Base-by-base conservation (phyloP, 2,888 invertebrate species). In the Glaucopsyche alexis region DNA sequence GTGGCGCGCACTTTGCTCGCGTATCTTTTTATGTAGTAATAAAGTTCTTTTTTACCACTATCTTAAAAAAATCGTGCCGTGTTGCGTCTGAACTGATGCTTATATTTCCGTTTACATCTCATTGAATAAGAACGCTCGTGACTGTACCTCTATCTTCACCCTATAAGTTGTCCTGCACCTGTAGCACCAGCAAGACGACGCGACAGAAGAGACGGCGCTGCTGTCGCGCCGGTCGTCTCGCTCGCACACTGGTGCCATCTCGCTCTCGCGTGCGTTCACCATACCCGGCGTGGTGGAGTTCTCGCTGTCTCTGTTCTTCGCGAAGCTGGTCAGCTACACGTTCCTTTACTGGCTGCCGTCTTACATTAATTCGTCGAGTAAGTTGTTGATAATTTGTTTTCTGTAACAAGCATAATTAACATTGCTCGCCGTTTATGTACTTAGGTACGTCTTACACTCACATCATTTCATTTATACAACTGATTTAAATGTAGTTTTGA, bases 341-440 rank as follows among this genome's bases (percentile, higher is more conserved):
- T 99, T 99, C 91, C 94, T 99, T 71, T 99, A 97, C 86, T 99
- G 99, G 99, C 93, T 99, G 82, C 99, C 99, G 38, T 88, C 96
- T 6, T 99, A 98, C 83, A 98, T 99, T 75, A 95, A 95, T 76
- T 94, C 94, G 69, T 96, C 97, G 66, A 96, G 98, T 98, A 87
- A 96, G 96, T 95, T 42, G 42, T 42, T 42, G 6, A 42, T 55
- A 29, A 29, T 29, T 29, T 29, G 29, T 29, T 29, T 29, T 29
- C 29, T 29, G 29, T 29, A 29, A 29, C 1, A 29, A 29, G 29
- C 29, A 29, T 4, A 29, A 29, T 29, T 1, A 29, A 29, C 29
- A 29, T 29, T 4, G 29, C 29, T 29, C 29, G 29, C 29, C 29
- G 29, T 29, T 29, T 29, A 29, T 29, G 29, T 29, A 29, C n/a